Evolutionary conservation across 2,888 invertebrate genomes (phyloP), one percentile per base, ranked within the genome.

Genomic region (Tachina lurida): DNA sequence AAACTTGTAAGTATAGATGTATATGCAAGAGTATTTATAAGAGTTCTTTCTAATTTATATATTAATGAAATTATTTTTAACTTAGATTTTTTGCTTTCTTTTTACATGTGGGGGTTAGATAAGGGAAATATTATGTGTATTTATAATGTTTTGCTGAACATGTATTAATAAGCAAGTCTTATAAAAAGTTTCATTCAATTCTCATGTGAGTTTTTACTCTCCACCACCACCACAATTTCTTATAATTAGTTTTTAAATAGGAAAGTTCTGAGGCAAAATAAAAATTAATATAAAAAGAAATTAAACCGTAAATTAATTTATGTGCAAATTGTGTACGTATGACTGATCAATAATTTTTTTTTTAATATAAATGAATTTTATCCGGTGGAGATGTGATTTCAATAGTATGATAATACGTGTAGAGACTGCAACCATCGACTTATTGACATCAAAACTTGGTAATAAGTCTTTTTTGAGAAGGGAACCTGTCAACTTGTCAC

Each of bases 141-240:
- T 62, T 39, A 45, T 45, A 45, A 41, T 65, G 43, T n/a, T 15
- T 73, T 43, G 15, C 10, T 77, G 49, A 19, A 31, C 58, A 31
- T 58, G 31, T 41, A 10, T 62, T 67, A 54, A 41, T 71, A 10
- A 31, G n/a, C 41, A 63, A 19, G 17, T 19, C 41, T 39, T 19
- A 15, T 39, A 5, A 67, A 22, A n/a, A 17, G 54, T 41, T 52
- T 70, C n/a, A 3, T 63, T 52, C 4, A 52, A 47, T 63, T 43
- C 31, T 45, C 47, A 70, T 81, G 62, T 77, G 68, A 70, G 75
- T 79, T 80, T 74, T 63, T 84, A 84, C 75, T 84, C 77, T 78
- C 77, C 77, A 74, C 83, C 83, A 84, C 77, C 77, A 74, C 83
- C 83, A 84, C 52, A 78, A 73, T 73, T 22, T 31, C 13, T 22